These are phyloP conservation scores for Apodemia hepburni DNA, from an alignment of 2,888 invertebrate genomes.

Conservation along the genomic window DNA sequence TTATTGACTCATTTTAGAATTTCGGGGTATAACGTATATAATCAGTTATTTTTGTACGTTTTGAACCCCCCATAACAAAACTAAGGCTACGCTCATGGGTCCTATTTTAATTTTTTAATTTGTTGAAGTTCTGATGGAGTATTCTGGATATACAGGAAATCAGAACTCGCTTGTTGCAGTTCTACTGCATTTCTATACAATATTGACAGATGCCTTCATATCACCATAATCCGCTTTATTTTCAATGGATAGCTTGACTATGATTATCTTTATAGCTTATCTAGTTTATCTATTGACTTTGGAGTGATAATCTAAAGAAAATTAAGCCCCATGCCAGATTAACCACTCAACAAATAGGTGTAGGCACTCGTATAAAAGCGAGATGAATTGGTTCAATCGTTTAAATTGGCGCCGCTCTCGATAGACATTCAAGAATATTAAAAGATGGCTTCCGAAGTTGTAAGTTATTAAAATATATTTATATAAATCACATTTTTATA, in stretches of 20 bases:
- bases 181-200: too few species aligned
- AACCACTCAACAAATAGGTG: constrained; percentile 5
- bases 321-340: constrained; percentile 1
- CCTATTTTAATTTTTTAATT: too few species aligned
- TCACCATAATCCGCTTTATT: not conserved
- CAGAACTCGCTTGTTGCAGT: too few species aligned
- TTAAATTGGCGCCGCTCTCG: not conserved
- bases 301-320: constrained; percentile 8
- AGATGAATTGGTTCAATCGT: constrained; percentile 7
- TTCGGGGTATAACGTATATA: too few species aligned
- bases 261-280: constrained; percentile 5
- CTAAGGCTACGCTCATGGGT: too few species aligned
- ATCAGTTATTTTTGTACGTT: too few species aligned
- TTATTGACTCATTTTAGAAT: too few species aligned
- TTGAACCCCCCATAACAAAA: too few species aligned
- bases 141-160: too few species aligned
- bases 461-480: constrained; percentile 27
- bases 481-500: not conserved
- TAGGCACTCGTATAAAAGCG: not conserved
- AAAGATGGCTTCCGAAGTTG: constrained; percentile 35
- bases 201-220: not conserved
- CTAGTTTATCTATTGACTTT: constrained; percentile 7
- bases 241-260: not conserved
- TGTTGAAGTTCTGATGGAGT: too few species aligned
- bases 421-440: not conserved